Base-by-base conservation (phyloP, 2,797 vertebrate species). In the Sebastes variabilis region DNA sequence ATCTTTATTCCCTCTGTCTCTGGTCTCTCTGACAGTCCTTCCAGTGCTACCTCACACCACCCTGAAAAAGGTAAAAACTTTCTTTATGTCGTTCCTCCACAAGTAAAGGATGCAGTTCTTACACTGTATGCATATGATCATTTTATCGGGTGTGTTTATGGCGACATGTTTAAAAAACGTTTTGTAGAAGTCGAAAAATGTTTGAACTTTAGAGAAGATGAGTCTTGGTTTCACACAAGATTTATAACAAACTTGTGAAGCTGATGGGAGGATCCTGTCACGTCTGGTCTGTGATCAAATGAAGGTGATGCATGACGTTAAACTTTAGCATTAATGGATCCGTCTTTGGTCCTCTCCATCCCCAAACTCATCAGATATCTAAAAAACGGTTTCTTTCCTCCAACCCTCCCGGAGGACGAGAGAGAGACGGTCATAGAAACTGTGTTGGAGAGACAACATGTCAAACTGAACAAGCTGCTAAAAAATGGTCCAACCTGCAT, bases 61-160 rank as follows among this genome's bases (percentile, higher is more conserved):
- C 49, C 79, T 25, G 89, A 91, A 42, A 77, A 90, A 93, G 95
- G 95, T 95, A 89, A 83, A 89, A 86, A 61, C 2, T 1, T 64
- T 9, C 4, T 13, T 61, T 20, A 59, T 29, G 25, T 8, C 0
- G 18, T 32, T 34, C 3, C 13, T 60, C 29, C n/a, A 9, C 20
- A 54, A 46, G 42, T 46, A 46, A 46, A 46, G 42, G 42, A 46
- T 46, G 42, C 42, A 46, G 42, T 46, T 46, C 42, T 7, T 18
- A 18, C 42, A 18, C 42, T 46, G 16, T 46, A 46, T 46, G 16
- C 42, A 18, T 46, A 46, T 18, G 42, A 46, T 46, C 16, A 46
- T 46, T 18, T 46, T 46, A 46, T 18, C 0, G 16, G 16, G 6
- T 46, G 42, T 18, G 6, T 42, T 42, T 42, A 18, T 46, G 42